Evolutionary conservation across 2,888 invertebrate genomes (phyloP).

Genomic region (Drosophila atripex): DNA sequence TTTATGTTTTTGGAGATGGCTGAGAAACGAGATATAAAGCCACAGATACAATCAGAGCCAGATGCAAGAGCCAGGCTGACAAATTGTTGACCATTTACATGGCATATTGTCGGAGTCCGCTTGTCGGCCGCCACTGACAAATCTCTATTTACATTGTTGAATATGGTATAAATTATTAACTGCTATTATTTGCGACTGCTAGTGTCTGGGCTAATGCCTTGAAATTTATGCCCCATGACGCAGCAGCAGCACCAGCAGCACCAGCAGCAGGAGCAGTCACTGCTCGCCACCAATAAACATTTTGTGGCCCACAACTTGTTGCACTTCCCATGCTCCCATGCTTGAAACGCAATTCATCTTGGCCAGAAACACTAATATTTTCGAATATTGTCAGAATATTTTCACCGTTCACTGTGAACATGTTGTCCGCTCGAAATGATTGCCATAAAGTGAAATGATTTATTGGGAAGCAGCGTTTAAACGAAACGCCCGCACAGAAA

Average conservation of each 20-base stretch:
- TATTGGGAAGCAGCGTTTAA: slow-evolving; percentile 45
- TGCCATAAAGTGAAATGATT: slow-evolving; percentile 73
- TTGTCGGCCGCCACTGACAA: slow-evolving; percentile 56
- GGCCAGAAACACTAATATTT: slow-evolving; percentile 40
- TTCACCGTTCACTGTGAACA: neutral
- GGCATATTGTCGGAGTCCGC: slow-evolving; percentile 51
- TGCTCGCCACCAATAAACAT: slow-evolving; percentile 56
- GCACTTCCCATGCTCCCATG: slow-evolving; percentile 59
- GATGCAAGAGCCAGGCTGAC: slow-evolving; percentile 43
- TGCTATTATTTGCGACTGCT: slow-evolving; percentile 53
- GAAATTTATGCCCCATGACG: slow-evolving; percentile 63
- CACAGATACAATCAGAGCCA: slow-evolving; percentile 29
- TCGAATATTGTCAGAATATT: slow-evolving; percentile 49
- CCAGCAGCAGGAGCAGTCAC: slow-evolving; percentile 4
- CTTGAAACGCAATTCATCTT: slow-evolving; percentile 66
- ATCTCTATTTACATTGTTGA: slow-evolving; percentile 69
- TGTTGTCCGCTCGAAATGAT: slow-evolving; percentile 57
- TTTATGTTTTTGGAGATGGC: slow-evolving; percentile 65
- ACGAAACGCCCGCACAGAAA: slow-evolving; percentile 51
- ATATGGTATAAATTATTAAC: slow-evolving; percentile 66
- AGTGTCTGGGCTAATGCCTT: slow-evolving; percentile 39
- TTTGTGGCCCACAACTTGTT: slow-evolving; percentile 59
- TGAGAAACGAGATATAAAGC: slow-evolving; percentile 34
- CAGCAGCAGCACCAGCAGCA: slow-evolving; percentile 5
- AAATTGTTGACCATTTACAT: slow-evolving; percentile 69